Conservation (phyloP, 2,888 invertebrate genomes). For the Perithous albicinctus region DNA sequence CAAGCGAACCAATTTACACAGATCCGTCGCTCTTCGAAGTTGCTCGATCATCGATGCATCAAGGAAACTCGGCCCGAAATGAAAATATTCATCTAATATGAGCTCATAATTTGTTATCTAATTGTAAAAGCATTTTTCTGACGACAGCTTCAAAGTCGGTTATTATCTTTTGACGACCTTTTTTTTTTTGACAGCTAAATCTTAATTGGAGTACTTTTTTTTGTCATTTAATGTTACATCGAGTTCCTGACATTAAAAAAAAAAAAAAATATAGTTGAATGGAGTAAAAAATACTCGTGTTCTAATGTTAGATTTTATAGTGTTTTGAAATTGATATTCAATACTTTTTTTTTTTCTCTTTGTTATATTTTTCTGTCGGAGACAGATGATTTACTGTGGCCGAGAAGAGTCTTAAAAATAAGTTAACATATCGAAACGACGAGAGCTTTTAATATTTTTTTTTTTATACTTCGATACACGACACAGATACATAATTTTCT, state of each 20-base stretch:
- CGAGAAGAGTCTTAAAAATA: not conserved
- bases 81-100: slow-evolving; percentile 82
- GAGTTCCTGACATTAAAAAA: not conserved
- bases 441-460: not conserved
- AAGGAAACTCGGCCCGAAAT: slow-evolving; percentile 86
- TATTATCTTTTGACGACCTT: not conserved
- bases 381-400: not conserved
- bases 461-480: not conserved
- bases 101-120: slow-evolving; percentile 50
- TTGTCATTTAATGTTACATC: slow-evolving; percentile 5
- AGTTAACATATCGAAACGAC: not conserved
- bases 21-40: slow-evolving; percentile 96
- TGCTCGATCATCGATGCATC: slow-evolving; percentile 90
- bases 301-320: not conserved
- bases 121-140: slow-evolving; percentile 7
- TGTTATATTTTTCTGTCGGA: not conserved
- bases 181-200: not conserved
- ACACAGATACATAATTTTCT: not conserved
- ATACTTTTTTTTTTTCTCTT: not conserved
- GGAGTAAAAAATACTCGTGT: not conserved
- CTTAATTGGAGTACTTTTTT: not conserved
- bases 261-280: not conserved
- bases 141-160: not conserved
- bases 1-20: slow-evolving; percentile 97
- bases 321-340: not conserved